Percentiles rank a stretch among this genome's conserved stretches.
Conservation (phyloP, 2,797 vertebrate species). For the Delichon dasypus region DNA sequence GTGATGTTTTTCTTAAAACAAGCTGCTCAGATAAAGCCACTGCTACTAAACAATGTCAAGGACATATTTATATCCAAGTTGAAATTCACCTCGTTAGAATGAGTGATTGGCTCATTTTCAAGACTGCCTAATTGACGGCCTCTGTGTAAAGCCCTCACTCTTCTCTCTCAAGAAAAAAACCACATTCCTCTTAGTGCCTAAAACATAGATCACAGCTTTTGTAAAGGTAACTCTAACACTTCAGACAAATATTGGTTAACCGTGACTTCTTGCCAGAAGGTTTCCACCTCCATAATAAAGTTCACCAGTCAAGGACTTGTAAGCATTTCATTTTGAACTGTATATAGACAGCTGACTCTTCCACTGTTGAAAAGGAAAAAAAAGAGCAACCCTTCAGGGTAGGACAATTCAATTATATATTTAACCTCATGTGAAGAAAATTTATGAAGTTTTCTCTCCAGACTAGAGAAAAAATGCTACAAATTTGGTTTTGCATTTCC, state of each 20-base stretch:
- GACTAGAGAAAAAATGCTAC: background rate
- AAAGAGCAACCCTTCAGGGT: background rate
- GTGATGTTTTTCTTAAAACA: background rate
- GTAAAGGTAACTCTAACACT: conserved; percentile 45
- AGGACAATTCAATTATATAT: conserved; percentile 36
- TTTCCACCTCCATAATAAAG: conserved; percentile 56
- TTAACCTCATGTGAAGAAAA: background rate
- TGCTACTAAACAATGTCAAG: conserved; percentile 39
- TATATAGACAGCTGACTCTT: background rate
- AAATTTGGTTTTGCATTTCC: background rate
- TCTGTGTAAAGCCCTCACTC: background rate
- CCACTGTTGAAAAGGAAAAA: background rate
- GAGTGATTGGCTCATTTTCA: background rate
- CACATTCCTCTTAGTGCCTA: background rate
- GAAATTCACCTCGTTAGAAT: conserved; percentile 38
- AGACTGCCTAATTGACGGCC: background rate
- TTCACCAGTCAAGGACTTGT: conserved; percentile 34
- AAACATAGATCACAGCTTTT: background rate
- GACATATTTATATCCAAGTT: background rate
- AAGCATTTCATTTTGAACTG: background rate
- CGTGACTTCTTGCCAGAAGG: conserved; percentile 22
- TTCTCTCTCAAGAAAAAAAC: background rate
- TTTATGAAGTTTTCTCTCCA: background rate
- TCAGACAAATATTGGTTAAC: conserved; percentile 33
- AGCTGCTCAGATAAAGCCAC: conserved; percentile 18